Percentiles rank a stretch among this genome's conserved stretches.
phyloP scores from a whole-genome alignment of 2,113 vertebrate species.

The Brienomyrus longianalis region DNA sequence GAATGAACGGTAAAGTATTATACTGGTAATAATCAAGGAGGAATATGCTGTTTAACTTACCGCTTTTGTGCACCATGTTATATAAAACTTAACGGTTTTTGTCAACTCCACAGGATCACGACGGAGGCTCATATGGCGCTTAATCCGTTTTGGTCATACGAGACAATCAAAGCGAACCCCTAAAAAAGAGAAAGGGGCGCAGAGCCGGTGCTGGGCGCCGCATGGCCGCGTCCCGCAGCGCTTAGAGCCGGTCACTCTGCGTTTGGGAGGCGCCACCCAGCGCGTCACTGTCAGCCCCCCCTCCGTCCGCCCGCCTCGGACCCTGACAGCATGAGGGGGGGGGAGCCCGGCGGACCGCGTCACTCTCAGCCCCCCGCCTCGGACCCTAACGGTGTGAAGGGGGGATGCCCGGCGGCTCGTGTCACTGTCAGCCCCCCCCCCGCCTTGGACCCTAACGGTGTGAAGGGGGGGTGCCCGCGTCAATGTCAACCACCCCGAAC shows the following conservation, averaged over 20 bases:
- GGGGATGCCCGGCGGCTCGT: neutral
- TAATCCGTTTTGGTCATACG: neutral
- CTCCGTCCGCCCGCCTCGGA: neutral
- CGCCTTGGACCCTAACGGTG: neutral
- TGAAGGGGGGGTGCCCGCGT: neutral
- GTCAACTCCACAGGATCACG: neutral
- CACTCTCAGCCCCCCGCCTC: neutral
- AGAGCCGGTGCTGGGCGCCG: neutral
- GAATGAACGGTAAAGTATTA: neutral
- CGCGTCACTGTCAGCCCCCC: neutral
- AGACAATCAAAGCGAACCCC: neutral
- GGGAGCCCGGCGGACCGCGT: neutral
- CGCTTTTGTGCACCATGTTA: conserved; percentile 11
- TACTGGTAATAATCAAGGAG: neutral
- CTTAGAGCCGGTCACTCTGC: neutral
- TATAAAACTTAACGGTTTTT: neutral
- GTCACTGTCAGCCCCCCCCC: neutral
- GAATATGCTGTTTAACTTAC: neutral
- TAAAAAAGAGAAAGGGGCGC: neutral
- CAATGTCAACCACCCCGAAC: neutral
- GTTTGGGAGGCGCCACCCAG: neutral
- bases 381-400: neutral
- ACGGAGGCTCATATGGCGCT: neutral
- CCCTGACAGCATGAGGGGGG: neutral
- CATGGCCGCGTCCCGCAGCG: neutral